Evolutionary conservation across 2,797 vertebrate species (phyloP).

Genomic region (Lagodon rhomboides): DNA sequence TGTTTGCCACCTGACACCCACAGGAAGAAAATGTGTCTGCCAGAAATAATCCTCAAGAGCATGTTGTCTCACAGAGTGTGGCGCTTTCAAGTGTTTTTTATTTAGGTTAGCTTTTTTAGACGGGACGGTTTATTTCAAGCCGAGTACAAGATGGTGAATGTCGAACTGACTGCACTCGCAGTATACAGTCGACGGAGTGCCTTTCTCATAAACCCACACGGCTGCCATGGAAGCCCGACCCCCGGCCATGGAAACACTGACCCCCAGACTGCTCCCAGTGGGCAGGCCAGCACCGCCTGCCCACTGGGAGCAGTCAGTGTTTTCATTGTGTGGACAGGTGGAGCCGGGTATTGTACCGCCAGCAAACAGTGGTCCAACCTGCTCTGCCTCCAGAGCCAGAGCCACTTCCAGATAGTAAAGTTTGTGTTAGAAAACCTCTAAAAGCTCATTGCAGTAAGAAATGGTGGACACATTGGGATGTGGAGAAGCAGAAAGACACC

Average conservation of each 20-base stretch:
- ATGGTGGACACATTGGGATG: background rate
- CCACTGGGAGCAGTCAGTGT: background rate
- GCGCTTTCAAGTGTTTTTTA: constrained; percentile 36
- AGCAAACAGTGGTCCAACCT: background rate
- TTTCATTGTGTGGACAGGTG: background rate
- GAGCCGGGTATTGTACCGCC: background rate
- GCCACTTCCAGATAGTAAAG: background rate
- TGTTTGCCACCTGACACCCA: constrained; percentile 61
- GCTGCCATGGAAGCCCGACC: background rate
- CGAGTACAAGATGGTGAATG: background rate
- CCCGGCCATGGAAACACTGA: too few relatives aligned
- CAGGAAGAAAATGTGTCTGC: constrained; percentile 50
- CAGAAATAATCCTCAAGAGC: constrained; percentile 61
- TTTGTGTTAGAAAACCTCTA: background rate
- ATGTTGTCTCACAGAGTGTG: constrained; percentile 22
- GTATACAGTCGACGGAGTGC: background rate
- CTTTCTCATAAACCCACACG: background rate
- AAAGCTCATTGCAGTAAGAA: background rate
- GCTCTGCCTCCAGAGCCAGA: background rate
- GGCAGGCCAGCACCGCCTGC: background rate
- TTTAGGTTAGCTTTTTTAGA: constrained; percentile 14
- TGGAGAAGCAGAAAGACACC: background rate
- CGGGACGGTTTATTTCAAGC: constrained; percentile 12
- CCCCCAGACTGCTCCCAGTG: too few relatives aligned
- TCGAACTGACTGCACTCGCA: background rate